These are phyloP conservation scores for Physella acuta DNA, from an alignment of 1,140 invertebrate species.

Conservation along the genomic window DNA sequence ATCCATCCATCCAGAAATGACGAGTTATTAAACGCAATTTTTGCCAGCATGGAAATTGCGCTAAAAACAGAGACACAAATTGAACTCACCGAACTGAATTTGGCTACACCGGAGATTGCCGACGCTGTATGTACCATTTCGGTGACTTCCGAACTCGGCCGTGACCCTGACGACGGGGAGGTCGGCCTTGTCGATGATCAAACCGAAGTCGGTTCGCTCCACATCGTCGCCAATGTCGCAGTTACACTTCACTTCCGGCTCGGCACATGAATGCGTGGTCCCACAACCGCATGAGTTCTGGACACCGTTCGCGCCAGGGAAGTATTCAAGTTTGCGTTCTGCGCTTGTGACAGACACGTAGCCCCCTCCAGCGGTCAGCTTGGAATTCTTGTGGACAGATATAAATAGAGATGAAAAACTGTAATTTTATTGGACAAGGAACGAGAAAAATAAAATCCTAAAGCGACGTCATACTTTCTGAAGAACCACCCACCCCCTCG, in stretches of 20 bases:
- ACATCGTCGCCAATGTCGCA: constrained; percentile 18
- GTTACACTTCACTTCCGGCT: constrained; percentile 18
- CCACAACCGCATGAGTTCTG: constrained; percentile 27
- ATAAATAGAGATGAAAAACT: neutral
- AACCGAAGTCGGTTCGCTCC: constrained; percentile 18
- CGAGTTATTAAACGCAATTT: too few species aligned
- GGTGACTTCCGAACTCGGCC: neutral
- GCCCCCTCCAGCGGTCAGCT: constrained; percentile 1
- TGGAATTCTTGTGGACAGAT: constrained; percentile 18
- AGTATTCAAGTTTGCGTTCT: constrained; percentile 20
- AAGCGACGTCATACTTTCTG: too few species aligned
- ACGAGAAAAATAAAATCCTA: too few species aligned
- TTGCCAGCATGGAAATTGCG: too few species aligned
- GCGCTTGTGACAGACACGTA: constrained; percentile 15
- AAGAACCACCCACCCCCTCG: too few species aligned
- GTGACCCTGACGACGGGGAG: constrained; percentile 12
- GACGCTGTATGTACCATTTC: neutral
- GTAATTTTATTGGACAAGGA: too few species aligned
- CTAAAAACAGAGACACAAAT: too few species aligned
- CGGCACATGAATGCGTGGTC: constrained; percentile 16
- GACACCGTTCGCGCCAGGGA: constrained; percentile 20
- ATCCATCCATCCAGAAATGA: too few species aligned
- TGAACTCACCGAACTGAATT: constrained; percentile 21
- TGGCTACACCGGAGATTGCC: constrained; percentile 4
- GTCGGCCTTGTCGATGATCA: constrained; percentile 18